Evolutionary conservation across 2,113 vertebrate species (phyloP).

Genomic region (Setophaga kirtlandii): DNA sequence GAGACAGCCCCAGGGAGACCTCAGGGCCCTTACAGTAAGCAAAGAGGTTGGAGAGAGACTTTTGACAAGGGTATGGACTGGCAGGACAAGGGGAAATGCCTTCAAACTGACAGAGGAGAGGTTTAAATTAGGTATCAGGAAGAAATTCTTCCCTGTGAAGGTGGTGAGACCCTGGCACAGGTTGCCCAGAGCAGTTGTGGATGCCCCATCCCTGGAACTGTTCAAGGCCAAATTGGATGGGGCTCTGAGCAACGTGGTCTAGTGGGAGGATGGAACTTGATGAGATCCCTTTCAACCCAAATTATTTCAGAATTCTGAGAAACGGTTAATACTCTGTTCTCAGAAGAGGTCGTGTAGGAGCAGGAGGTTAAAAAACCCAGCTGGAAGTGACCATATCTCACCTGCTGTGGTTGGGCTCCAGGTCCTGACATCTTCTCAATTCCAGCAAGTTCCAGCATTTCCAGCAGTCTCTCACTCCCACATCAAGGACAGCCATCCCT

Average conservation of each 20-base stretch:
- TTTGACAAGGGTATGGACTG: neutral
- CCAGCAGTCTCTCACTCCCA: neutral
- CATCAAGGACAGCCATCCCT: fast-evolving
- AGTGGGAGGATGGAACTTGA: neutral
- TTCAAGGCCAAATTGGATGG: neutral
- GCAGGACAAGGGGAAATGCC: neutral
- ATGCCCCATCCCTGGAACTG: neutral
- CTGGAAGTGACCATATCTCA: neutral
- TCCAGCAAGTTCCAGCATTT: fast-evolving
- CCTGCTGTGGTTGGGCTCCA: neutral
- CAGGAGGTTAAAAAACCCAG: neutral
- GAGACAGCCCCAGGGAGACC: neutral
- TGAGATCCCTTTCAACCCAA: neutral
- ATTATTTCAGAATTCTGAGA: neutral
- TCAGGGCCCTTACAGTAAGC: neutral
- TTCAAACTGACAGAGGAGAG: neutral
- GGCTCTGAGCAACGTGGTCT: neutral
- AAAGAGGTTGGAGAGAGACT: neutral
- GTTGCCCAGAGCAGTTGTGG: neutral
- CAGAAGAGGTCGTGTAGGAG: neutral
- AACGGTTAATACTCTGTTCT: neutral
- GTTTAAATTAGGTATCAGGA: neutral
- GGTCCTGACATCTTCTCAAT: neutral
- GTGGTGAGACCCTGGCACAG: neutral
- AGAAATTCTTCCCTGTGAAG: neutral